Conservation (phyloP, 2,888 invertebrate genomes). For the Drosophila kokeensis region DNA sequence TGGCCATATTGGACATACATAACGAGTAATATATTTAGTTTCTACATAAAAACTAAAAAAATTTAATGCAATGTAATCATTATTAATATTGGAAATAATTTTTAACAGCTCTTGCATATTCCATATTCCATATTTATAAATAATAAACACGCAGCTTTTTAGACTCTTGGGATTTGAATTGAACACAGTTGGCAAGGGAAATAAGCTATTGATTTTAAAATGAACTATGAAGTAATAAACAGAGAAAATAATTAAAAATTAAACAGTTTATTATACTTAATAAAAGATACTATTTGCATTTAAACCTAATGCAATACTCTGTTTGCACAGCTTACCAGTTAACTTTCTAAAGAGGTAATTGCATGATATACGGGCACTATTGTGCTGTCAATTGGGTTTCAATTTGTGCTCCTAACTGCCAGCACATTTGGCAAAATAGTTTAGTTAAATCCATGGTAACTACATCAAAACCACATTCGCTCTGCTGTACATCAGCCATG, state of each 20-base stretch:
- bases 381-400: constrained; percentile 39
- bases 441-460: constrained; percentile 48
- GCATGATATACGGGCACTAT: constrained; percentile 1
- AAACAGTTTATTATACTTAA: neutral
- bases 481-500: constrained; percentile 28
- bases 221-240: neutral
- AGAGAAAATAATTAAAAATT: neutral
- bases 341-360: neutral
- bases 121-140: neutral
- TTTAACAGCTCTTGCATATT: neutral
- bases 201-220: neutral
- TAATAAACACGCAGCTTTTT: neutral
- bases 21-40: neutral
- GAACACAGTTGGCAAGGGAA: neutral
- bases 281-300: neutral
- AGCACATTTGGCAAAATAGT: constrained; percentile 45
- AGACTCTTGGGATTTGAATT: neutral
- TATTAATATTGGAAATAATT: neutral
- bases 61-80: neutral
- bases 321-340: neutral
- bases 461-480: constrained; percentile 36
- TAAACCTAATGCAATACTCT: neutral
- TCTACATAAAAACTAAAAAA: neutral
- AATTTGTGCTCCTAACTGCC: constrained; percentile 30
- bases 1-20: constrained; percentile 3